These are phyloP conservation scores for Miichthys miiuy DNA, from an alignment of 2,797 vertebrate genomes.

Conservation along the genomic window DNA sequence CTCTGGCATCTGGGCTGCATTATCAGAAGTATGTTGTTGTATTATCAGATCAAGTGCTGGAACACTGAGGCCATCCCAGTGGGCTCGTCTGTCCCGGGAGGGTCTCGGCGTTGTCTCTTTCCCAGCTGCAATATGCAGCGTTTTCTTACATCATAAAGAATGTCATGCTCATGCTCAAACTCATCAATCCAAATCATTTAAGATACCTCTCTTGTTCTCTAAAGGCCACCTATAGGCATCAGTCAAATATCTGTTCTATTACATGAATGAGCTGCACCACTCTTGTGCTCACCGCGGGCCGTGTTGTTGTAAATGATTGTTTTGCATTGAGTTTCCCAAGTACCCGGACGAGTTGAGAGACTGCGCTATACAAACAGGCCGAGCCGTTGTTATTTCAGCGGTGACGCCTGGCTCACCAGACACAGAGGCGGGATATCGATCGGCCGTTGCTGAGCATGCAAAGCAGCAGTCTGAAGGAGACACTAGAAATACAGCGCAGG, in stretches of 20 bases:
- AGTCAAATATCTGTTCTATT: constrained; percentile 32
- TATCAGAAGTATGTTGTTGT: constrained; percentile 73
- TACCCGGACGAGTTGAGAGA: constrained; percentile 66
- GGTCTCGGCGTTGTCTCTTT: constrained; percentile 7
- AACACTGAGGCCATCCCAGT: constrained; percentile 53
- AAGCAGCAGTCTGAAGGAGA: constrained; percentile 78
- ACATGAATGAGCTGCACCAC: constrained; percentile 34
- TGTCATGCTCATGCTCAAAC: not conserved
- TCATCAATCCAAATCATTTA: constrained; percentile 43
- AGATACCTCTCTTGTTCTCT: constrained; percentile 32
- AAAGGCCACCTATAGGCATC: constrained; percentile 32
- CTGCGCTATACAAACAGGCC: constrained; percentile 75
- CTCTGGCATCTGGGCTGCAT: constrained; percentile 77
- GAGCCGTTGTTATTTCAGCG: constrained; percentile 77
- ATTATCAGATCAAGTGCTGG: constrained; percentile 67
- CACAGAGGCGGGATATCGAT: constrained; percentile 73
- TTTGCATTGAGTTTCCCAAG: constrained; percentile 75
- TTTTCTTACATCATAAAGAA: constrained; percentile 29
- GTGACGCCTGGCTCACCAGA: constrained; percentile 60
- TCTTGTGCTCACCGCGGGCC: constrained; percentile 26
- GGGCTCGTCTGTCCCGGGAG: constrained; percentile 46
- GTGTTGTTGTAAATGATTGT: constrained; percentile 76
- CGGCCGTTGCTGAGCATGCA: constrained; percentile 78
- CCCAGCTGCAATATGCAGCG: constrained; percentile 25
- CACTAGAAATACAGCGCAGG: constrained; percentile 58